phyloP scores from a whole-genome alignment of 2,888 invertebrate genomes.

The Melinaea marsaeus region DNA sequence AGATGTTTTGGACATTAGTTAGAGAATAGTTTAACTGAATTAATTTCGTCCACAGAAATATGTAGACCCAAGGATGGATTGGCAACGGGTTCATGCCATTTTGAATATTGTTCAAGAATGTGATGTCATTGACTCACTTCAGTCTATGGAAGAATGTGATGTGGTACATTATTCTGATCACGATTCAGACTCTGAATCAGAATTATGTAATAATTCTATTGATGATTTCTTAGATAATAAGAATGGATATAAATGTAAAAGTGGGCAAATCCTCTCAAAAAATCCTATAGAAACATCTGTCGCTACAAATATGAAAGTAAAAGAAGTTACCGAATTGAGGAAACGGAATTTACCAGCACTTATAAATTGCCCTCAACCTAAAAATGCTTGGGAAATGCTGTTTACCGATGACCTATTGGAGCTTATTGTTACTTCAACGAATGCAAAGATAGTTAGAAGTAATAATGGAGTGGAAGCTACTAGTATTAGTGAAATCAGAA shows the following conservation, averaged over 20 bases:
- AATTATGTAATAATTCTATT: conserved; percentile 49
- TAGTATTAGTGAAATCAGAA: conserved; percentile 57
- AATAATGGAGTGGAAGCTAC: conserved; percentile 40
- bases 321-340: conserved; percentile 41
- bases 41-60: conserved; percentile 73
- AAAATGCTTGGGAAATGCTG: conserved; percentile 63
- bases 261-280: conserved; percentile 50
- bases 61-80: conserved; percentile 74
- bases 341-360: conserved; percentile 43
- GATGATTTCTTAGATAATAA: conserved; percentile 49
- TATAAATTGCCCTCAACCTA: conserved; percentile 49
- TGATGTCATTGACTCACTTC: conserved; percentile 66
- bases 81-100: conserved; percentile 72
- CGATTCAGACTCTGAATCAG: conserved; percentile 63
- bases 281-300: conserved; percentile 43
- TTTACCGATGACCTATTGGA: conserved; percentile 66
- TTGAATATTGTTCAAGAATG: conserved; percentile 68
- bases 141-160: conserved; percentile 63
- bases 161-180: conserved; percentile 62
- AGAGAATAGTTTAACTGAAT: conserved; percentile 67
- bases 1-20: conserved; percentile 32
- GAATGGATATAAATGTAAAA: conserved; percentile 56
- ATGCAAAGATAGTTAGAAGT: conserved; percentile 54
- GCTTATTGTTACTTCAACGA: conserved; percentile 62
- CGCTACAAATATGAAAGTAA: conserved; percentile 41